Evolutionary conservation across 2,113 vertebrate genomes (phyloP), one percentile per base, ranked within the genome.

Genomic region (Labrus mixtus): DNA sequence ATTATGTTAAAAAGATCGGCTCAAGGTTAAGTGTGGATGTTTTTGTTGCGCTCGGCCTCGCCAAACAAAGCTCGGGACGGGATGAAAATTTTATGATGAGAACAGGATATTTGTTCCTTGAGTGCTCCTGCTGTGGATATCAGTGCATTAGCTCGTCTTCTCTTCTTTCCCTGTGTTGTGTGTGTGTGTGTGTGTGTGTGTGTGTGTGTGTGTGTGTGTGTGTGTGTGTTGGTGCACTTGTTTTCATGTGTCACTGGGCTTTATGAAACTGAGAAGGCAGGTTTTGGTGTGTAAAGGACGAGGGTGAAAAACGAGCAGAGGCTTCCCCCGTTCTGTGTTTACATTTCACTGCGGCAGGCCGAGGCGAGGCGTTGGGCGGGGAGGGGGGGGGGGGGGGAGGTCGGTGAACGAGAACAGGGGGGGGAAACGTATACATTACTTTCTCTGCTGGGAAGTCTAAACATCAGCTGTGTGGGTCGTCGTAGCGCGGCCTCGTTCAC

Each of bases 81-180:
- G 76, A 90, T 92, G 76, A 90, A 91, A 82, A 25, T 86, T 82
- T 86, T 71, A 91, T 91, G 78, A 85, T 53, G 76, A 82, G 80
- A 90, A 84, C 68, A 88, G 76, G 81, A 85, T 87, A 81, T 92
- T 89, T 90, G 84, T 82, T 87, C 73, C 62, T 69, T 84, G 78
- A 90, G 89, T 89, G 86, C 77, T 71, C 22, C 37, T 68, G 36
- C 53, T 69, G 45, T 69, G 70, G 62, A 79, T 60, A 39, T 66
- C 46, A 46, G 68, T 79, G 72, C 81, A 86, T 93, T 90, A 88
- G 79, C 39, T 41, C 39, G 39, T 41, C 39, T 41, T 41, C 39
- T 41, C 39, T 41, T 41, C 39, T 41, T 3, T 41, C 39, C 11
- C 39, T 41, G 39, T 51, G 10, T 53, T 60, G 53, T 6, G 1